Evolutionary conservation across 2,888 invertebrate species (phyloP).

Genomic region (Nomada ferruginata): DNA sequence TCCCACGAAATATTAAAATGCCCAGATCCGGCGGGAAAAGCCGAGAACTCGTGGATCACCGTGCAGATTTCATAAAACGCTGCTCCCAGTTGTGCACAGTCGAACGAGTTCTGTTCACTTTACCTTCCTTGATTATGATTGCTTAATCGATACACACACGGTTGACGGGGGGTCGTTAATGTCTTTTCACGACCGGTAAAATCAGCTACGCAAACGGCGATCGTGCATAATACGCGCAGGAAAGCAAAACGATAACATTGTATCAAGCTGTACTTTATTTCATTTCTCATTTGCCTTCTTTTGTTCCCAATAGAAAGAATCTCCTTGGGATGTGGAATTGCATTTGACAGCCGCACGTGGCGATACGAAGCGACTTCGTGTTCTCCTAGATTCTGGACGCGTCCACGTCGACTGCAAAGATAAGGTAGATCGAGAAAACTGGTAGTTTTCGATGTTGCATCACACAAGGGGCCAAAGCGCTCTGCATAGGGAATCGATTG

Average conservation of each 20-base stretch:
- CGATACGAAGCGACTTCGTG: slow-evolving; percentile 90
- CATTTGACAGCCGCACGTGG: slow-evolving; percentile 96
- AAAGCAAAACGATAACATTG: not conserved
- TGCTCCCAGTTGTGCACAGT: slow-evolving; percentile 17
- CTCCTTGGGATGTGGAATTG: slow-evolving; percentile 95
- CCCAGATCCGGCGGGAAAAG: not conserved
- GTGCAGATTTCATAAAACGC: slow-evolving; percentile 1
- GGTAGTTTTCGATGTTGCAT: not conserved
- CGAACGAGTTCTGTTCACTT: not conserved
- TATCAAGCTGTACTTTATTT: not conserved
- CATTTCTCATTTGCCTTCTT: not conserved
- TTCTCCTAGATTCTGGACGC: slow-evolving; percentile 95
- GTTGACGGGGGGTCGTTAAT: not conserved
- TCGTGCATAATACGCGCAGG: not conserved
- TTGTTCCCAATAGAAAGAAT: slow-evolving; percentile 92
- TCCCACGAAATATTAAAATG: slow-evolving; percentile 8
- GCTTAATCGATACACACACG: slow-evolving; percentile 37
- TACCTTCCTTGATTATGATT: slow-evolving; percentile 38
- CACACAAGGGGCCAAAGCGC: not conserved
- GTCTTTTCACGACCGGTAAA: slow-evolving; percentile 1
- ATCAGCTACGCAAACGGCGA: not conserved
- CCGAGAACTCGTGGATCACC: slow-evolving; percentile 21
- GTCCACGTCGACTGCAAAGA: slow-evolving; percentile 98
- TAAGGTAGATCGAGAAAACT: slow-evolving; percentile 87
- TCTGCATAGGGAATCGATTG: not conserved